These are phyloP conservation scores for Seriola aureovittata DNA, from an alignment of 2,113 vertebrate species.

Conservation along the genomic window DNA sequence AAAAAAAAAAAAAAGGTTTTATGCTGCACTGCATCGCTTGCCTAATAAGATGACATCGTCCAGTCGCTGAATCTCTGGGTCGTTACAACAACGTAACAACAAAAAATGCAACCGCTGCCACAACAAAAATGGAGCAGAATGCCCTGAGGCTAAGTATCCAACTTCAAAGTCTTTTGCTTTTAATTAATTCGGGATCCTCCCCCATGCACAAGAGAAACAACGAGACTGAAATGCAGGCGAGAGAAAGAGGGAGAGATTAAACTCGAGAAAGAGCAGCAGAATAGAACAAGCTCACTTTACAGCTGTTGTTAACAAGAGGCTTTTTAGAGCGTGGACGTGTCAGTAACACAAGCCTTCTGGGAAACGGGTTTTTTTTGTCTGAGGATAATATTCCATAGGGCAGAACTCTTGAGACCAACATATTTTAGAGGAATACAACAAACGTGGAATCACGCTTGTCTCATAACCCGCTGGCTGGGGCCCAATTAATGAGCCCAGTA, in stretches of 20 bases:
- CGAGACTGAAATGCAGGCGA: conserved; percentile 55
- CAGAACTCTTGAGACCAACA: conserved; percentile 61
- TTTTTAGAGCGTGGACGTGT: conserved; percentile 72
- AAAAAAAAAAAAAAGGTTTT: neutral
- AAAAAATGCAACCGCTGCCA: conserved; percentile 41
- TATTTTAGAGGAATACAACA: conserved; percentile 43
- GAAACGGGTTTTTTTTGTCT: conserved; percentile 73
- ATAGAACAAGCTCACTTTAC: conserved; percentile 70
- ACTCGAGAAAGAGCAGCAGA: conserved; percentile 54
- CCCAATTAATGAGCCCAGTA: conserved; percentile 66
- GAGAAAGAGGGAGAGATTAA: conserved; percentile 52
- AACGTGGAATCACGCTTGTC: conserved; percentile 51
- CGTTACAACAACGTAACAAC: conserved; percentile 31
- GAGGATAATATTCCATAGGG: conserved; percentile 74
- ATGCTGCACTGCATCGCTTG: conserved; percentile 4
- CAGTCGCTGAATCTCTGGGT: conserved; percentile 27
- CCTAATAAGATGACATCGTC: conserved; percentile 40
- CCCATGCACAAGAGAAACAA: conserved; percentile 48
- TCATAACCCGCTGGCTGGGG: conserved; percentile 37
- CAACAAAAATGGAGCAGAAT: conserved; percentile 43
- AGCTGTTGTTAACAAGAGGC: conserved; percentile 74
- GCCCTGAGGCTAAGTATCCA: conserved; percentile 49
- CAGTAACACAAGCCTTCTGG: conserved; percentile 81
- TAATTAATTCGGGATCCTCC: conserved; percentile 65
- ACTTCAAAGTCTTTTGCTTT: conserved; percentile 75